Percentiles rank a stretch among this genome's conserved stretches.
phyloP scores from a whole-genome alignment of 53 echinoderm and acorn worm genomes.

The Actinopyga echinites region DNA sequence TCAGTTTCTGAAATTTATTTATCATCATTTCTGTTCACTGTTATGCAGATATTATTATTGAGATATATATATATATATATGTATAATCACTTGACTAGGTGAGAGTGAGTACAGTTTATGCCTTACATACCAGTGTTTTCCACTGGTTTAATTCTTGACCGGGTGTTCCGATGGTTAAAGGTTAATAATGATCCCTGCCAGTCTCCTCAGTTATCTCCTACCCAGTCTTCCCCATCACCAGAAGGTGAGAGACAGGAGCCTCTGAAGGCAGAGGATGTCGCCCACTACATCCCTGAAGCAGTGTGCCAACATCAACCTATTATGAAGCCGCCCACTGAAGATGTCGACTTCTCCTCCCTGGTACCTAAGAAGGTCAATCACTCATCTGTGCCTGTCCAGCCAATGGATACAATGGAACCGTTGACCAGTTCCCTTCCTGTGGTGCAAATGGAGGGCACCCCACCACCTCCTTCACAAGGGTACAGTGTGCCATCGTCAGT shows the following conservation, averaged over 20 bases:
- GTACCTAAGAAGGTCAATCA: constrained; percentile 59
- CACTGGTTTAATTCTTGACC: no score
- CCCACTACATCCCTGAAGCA: constrained; percentile 66
- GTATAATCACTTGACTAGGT: no score
- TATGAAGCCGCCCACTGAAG: constrained; percentile 57
- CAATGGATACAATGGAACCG: constrained; percentile 53
- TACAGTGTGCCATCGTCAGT: neutral
- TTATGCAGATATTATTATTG: no score
- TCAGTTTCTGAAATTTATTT: no score
- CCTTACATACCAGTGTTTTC: neutral
- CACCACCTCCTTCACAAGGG: no score
- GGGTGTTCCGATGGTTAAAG: no score
- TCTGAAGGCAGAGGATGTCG: constrained; percentile 59
- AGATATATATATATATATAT: no score
- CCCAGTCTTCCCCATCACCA: neutral
- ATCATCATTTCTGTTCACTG: no score
- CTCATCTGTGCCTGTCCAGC: constrained; percentile 42
- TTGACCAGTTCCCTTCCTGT: no score
- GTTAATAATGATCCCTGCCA: no score
- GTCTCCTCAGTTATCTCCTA: neutral
- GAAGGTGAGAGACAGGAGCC: constrained; percentile 60
- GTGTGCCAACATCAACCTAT: constrained; percentile 69
- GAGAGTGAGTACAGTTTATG: neutral
- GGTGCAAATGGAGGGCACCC: no score
- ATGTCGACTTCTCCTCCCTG: constrained; percentile 63